These are phyloP conservation scores for Xestobium rufovillosum DNA, from an alignment of 2,888 invertebrate genomes.

Conservation along the genomic window DNA sequence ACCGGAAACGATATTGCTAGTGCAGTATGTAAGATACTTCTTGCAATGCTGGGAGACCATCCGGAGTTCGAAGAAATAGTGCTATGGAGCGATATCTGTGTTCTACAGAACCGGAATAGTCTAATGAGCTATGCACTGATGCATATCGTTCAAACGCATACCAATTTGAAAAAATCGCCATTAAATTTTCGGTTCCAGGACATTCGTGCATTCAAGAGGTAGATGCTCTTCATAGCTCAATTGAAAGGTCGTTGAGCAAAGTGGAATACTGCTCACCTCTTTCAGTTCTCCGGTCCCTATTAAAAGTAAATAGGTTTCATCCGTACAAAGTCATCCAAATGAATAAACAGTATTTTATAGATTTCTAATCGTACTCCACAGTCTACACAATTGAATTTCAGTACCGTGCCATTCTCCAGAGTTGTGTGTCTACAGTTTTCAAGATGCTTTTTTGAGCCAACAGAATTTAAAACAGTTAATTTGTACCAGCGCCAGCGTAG, in stretches of 20 bases:
- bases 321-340: neutral
- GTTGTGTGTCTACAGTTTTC: neutral
- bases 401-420: neutral
- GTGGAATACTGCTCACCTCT: constrained; percentile 4
- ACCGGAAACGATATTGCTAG: constrained; percentile 25
- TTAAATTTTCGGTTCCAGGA: constrained; percentile 6
- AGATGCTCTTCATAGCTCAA: constrained; percentile 4
- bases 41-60: constrained; percentile 19
- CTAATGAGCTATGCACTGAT: constrained; percentile 18
- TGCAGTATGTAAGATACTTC: constrained; percentile 23
- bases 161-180: neutral
- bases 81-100: constrained; percentile 24
- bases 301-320: neutral
- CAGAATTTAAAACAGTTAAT: neutral
- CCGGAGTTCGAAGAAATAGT: constrained; percentile 16
- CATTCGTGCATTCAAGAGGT: constrained; percentile 6
- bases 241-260: constrained; percentile 4
- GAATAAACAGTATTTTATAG: neutral
- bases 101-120: constrained; percentile 23
- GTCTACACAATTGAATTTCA: neutral
- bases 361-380: neutral
- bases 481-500: neutral
- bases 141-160: neutral
- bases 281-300: neutral
- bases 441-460: neutral